phyloP scores from a whole-genome alignment of 1,140 invertebrate genomes.

The Platyura marginata region DNA sequence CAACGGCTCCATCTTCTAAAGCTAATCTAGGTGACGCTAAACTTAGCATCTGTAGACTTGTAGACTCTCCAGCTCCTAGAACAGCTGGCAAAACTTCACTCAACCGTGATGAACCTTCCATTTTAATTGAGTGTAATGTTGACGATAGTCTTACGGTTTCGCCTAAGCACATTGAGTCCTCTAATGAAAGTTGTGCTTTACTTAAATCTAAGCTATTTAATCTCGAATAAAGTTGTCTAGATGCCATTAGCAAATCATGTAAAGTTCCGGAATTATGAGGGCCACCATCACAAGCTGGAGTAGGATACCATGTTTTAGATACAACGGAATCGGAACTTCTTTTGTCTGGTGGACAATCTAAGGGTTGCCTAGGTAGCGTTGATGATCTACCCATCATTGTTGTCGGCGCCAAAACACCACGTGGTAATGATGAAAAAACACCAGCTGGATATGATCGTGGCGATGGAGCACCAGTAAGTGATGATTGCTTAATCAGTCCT shows the following conservation, averaged over 20 bases:
- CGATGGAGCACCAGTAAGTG: slow-evolving; percentile 8
- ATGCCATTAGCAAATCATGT: slow-evolving; percentile 28
- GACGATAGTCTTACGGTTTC: slow-evolving; percentile 30
- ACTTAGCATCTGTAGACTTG: slow-evolving; percentile 31
- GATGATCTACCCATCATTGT: slow-evolving; percentile 25
- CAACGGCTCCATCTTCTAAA: slow-evolving; percentile 33
- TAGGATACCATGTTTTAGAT: slow-evolving; percentile 29
- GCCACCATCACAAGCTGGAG: slow-evolving; percentile 28
- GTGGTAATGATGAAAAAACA: slow-evolving; percentile 26
- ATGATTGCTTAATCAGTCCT: slow-evolving; percentile 7
- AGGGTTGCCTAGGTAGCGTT: slow-evolving; percentile 26
- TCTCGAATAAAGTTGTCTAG: slow-evolving; percentile 26
- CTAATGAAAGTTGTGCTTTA: slow-evolving; percentile 25
- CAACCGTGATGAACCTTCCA: slow-evolving; percentile 29
- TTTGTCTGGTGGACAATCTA: slow-evolving; percentile 25
- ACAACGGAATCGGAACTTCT: slow-evolving; percentile 31
- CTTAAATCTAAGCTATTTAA: slow-evolving; percentile 32
- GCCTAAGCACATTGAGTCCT: slow-evolving; percentile 33
- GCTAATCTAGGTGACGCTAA: slow-evolving; percentile 30
- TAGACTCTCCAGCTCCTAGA: slow-evolving; percentile 30
- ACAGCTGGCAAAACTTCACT: slow-evolving; percentile 30
- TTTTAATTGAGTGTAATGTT: slow-evolving; percentile 29
- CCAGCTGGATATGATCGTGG: slow-evolving; percentile 10
- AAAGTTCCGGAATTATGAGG: slow-evolving; percentile 28
- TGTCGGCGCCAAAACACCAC: slow-evolving; percentile 23